Conservation (phyloP, 1,140 invertebrate genomes). For the Papilio dardanus region DNA sequence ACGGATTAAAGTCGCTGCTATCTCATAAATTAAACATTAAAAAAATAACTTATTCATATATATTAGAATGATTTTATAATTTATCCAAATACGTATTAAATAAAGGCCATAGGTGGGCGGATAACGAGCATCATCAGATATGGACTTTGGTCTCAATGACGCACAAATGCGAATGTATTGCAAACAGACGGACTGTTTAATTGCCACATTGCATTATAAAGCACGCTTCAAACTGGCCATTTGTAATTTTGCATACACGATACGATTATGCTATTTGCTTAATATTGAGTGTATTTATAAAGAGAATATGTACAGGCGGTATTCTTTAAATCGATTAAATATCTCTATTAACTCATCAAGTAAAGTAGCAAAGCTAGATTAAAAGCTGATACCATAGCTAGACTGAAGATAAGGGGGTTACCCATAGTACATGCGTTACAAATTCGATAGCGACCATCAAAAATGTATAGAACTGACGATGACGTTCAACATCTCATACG, state of each 20-base stretch:
- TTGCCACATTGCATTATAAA: constrained; percentile 6
- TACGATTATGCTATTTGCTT: not conserved
- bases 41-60: not conserved
- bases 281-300: too few relatives aligned
- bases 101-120: not conserved
- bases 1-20: not conserved
- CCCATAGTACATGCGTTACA: too few relatives aligned
- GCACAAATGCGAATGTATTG: constrained; percentile 24
- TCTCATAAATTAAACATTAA: not conserved
- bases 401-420: too few relatives aligned
- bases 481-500: too few relatives aligned
- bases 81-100: constrained; percentile 2
- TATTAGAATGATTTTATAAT: not conserved
- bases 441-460: too few relatives aligned
- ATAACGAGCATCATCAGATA: not conserved
- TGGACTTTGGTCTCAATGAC: constrained; percentile 21
- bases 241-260: not conserved
- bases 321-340: too few relatives aligned
- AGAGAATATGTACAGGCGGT: too few relatives aligned
- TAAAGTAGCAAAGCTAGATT: too few relatives aligned
- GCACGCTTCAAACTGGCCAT: not conserved
- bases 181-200: constrained; percentile 21
- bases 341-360: too few relatives aligned
- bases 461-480: too few relatives aligned
- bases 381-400: too few relatives aligned